Evolutionary conservation across 2,888 invertebrate genomes (phyloP).

Genomic region (Dexiosoma caninum): DNA sequence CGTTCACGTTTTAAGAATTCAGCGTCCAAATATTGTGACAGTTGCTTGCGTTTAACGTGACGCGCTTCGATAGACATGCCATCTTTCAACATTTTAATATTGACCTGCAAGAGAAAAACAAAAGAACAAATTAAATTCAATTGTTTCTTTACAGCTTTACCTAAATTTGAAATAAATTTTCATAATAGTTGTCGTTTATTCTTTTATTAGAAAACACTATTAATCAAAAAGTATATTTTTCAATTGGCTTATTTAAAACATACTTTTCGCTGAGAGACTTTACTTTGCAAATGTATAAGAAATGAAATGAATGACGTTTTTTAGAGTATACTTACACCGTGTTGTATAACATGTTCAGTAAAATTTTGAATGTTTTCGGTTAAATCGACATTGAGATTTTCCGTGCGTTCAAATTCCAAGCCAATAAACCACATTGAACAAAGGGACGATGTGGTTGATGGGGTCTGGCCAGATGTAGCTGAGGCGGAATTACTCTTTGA

Average conservation of each 20-base stretch:
- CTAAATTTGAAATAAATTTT: too few relatives aligned
- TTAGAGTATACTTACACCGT: slow-evolving; percentile 82
- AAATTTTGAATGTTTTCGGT: slow-evolving; percentile 95
- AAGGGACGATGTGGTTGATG: slow-evolving; percentile 77
- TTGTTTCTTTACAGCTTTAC: too few relatives aligned
- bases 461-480: slow-evolving; percentile 49
- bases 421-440: slow-evolving; percentile 99
- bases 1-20: slow-evolving; percentile 85
- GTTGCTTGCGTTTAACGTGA: slow-evolving; percentile 89
- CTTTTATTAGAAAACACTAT: too few relatives aligned
- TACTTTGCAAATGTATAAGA: too few relatives aligned
- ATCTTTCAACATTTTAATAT: slow-evolving; percentile 82
- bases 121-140: too few relatives aligned
- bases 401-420: slow-evolving; percentile 91
- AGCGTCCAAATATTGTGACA: slow-evolving; percentile 85
- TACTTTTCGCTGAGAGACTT: too few relatives aligned
- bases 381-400: slow-evolving; percentile 93
- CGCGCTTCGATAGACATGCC: slow-evolving; percentile 91
- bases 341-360: slow-evolving; percentile 89
- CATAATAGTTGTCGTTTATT: too few relatives aligned
- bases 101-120: too few relatives aligned
- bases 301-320: too few relatives aligned
- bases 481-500: slow-evolving; percentile 59
- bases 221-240: too few relatives aligned
- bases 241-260: too few relatives aligned